A percentile compares a stretch with the other conserved stretches of the same genome.
These are phyloP conservation scores for Anoplius nigerrimus DNA, from an alignment of 2,888 invertebrate genomes.

Conservation along the genomic window DNA sequence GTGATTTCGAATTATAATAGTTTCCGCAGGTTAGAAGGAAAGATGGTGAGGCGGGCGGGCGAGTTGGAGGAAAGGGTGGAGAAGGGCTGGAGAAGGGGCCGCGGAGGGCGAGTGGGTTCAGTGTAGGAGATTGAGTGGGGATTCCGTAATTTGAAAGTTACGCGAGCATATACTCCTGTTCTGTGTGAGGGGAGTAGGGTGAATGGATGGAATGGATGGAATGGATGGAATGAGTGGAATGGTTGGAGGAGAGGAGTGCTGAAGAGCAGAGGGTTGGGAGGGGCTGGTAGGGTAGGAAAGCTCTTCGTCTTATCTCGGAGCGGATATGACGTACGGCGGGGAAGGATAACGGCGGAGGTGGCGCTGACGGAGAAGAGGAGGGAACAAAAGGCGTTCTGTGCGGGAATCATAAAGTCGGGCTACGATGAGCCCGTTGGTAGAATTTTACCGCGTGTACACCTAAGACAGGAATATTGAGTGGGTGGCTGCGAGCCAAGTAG, in stretches of 20 bases:
- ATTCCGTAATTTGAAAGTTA: conserved; percentile 23
- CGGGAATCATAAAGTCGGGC: conserved; percentile 45
- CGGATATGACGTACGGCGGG: conserved; percentile 32
- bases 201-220: too few relatives aligned
- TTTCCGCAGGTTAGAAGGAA: neutral
- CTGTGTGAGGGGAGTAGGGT: conserved; percentile 8
- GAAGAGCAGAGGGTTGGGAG: conserved; percentile 5
- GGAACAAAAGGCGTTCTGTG: conserved; percentile 35
- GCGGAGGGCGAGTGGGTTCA: too few relatives aligned
- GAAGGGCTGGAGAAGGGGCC: conserved; percentile 14
- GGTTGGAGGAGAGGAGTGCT: neutral
- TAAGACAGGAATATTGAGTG: conserved; percentile 34
- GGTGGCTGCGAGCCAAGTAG: conserved; percentile 14
- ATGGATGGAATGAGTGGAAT: too few relatives aligned
- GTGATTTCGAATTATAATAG: too few relatives aligned
- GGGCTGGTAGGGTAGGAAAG: conserved; percentile 22
- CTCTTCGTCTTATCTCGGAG: conserved; percentile 38
- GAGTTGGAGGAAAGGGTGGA: conserved; percentile 13
- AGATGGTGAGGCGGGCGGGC: neutral
- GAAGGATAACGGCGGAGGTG: neutral
- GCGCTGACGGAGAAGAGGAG: neutral
- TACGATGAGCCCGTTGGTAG: conserved; percentile 38
- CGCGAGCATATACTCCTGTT: neutral
- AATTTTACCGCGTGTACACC: conserved; percentile 45
- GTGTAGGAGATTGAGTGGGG: conserved; percentile 8